These are phyloP conservation scores for Edolisoma coerulescens DNA, from an alignment of 2,113 vertebrate genomes.

Conservation along the genomic window DNA sequence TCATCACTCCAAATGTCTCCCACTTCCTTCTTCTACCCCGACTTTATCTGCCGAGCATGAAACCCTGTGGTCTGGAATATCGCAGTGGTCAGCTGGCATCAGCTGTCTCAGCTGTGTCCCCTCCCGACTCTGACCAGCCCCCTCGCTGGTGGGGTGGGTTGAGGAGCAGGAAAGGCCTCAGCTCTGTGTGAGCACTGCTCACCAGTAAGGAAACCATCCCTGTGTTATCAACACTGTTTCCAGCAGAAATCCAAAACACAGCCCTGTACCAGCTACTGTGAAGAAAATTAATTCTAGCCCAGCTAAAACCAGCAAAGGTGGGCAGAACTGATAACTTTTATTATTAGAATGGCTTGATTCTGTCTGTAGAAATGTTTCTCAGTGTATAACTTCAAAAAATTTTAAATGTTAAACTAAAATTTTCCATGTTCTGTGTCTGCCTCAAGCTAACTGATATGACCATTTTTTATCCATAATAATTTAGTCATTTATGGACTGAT, in stretches of 20 bases:
- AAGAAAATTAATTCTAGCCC: not conserved
- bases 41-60: not conserved
- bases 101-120: not conserved
- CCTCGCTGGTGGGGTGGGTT: rapidly evolving
- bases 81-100: not conserved
- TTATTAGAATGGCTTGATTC: not conserved
- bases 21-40: not conserved
- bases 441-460: not conserved
- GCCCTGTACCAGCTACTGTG: not conserved
- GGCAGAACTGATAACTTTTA: not conserved
- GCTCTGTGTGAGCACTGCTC: not conserved
- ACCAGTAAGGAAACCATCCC: not conserved
- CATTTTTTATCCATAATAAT: not conserved
- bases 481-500: not conserved
- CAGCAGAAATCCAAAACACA: not conserved
- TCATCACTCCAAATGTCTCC: not conserved
- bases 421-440: not conserved
- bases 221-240: not conserved
- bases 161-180: not conserved
- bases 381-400: not conserved
- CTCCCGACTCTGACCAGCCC: not conserved
- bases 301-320: not conserved
- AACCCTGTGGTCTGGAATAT: not conserved
- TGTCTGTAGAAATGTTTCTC: not conserved
- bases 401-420: not conserved